phyloP scores from a whole-genome alignment of 2,113 vertebrate species.

The Tragelaphus imberbis region DNA sequence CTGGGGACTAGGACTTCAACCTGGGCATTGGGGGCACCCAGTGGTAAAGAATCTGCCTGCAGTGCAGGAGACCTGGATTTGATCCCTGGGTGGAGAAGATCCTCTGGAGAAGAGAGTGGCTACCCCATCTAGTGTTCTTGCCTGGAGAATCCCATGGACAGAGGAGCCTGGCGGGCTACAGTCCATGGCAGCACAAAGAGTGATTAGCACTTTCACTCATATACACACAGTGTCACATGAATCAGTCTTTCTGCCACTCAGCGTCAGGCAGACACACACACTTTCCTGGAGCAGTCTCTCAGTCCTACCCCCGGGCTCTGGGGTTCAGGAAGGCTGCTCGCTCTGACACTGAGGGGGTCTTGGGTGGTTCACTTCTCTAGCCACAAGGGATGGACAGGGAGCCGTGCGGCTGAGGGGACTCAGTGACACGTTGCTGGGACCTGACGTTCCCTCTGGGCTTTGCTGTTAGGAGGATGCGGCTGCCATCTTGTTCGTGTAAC shows the following conservation, averaged over 20 bases:
- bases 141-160: not conserved
- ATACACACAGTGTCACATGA: not conserved
- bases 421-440: rapidly evolving
- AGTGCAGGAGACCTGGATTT: not conserved
- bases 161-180: rapidly evolving
- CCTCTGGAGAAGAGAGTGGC: not conserved
- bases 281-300: not conserved
- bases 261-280: not conserved
- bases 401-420: not conserved
- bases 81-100: not conserved
- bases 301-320: rapidly evolving
- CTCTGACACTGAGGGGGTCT: rapidly evolving
- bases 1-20: too few species aligned
- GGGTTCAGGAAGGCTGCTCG: rapidly evolving
- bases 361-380: not conserved
- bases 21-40: rapidly evolving
- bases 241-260: not conserved
- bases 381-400: not conserved
- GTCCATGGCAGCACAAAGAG: not conserved
- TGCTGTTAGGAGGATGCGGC: too few species aligned
- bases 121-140: not conserved
- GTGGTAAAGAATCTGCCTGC: not conserved
- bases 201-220: not conserved
- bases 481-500: not conserved
- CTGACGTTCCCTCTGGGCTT: not conserved